These are phyloP conservation scores for Caranx melampygus DNA, from an alignment of 2,113 vertebrate genomes.

Conservation along the genomic window DNA sequence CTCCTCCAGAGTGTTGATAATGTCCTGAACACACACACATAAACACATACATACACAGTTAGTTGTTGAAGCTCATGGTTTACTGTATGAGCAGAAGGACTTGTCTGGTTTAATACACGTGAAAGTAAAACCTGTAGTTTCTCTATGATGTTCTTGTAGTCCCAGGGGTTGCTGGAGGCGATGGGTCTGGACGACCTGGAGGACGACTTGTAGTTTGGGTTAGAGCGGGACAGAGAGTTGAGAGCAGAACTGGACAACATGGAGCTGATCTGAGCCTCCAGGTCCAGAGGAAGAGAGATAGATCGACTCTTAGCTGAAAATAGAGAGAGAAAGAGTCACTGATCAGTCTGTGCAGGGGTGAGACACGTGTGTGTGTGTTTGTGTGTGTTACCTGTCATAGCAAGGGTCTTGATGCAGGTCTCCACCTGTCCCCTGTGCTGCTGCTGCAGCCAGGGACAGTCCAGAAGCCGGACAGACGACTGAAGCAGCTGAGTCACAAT, in stretches of 20 bases:
- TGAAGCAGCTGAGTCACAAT: slow-evolving; percentile 94
- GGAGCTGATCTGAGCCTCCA: slow-evolving; percentile 89
- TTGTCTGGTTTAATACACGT: neutral
- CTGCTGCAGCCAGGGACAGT: slow-evolving; percentile 95
- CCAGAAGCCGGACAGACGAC: slow-evolving; percentile 91
- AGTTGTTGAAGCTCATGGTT: too few species aligned
- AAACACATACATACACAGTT: too few species aligned
- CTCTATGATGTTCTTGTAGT: slow-evolving; percentile 99
- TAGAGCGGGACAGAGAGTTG: slow-evolving; percentile 83
- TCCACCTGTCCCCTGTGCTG: slow-evolving; percentile 92
- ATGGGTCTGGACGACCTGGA: slow-evolving; percentile 79
- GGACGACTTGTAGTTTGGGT: slow-evolving; percentile 86
- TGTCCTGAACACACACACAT: slow-evolving; percentile 84
- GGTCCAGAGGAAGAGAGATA: slow-evolving; percentile 90
- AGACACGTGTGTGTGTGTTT: neutral
- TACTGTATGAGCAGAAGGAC: neutral
- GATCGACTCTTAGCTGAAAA: slow-evolving; percentile 90
- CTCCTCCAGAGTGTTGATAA: slow-evolving; percentile 93
- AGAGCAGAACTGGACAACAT: slow-evolving; percentile 86
- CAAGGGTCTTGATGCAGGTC: slow-evolving; percentile 92
- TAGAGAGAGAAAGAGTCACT: neutral
- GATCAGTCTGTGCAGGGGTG: neutral
- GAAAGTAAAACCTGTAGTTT: slow-evolving; percentile 88
- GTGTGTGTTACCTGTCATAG: slow-evolving; percentile 87
- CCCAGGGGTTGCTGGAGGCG: slow-evolving; percentile 92